Evolutionary conservation across 2,797 vertebrate genomes (phyloP).

Genomic region (Enteromius fasciolatus): DNA sequence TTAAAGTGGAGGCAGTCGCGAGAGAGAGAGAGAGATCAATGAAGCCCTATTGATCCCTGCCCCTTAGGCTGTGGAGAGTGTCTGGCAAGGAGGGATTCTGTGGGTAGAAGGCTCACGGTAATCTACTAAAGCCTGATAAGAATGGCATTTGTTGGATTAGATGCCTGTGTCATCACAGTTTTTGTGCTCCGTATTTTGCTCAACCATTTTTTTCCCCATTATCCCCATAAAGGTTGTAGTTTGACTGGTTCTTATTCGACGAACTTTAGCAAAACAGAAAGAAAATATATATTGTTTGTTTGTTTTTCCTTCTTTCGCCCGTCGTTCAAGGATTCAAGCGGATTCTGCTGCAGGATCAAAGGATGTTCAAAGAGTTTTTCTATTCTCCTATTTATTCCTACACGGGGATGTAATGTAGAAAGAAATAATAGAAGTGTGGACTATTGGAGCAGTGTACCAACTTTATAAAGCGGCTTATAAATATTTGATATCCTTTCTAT

Average conservation of each 20-base stretch:
- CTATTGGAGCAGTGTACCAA: background rate
- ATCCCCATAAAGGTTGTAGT: slow-evolving; percentile 35
- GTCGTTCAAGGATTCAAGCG: slow-evolving; percentile 31
- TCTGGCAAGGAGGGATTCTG: slow-evolving; percentile 80
- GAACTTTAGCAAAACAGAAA: slow-evolving; percentile 22
- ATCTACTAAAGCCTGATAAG: slow-evolving; percentile 85
- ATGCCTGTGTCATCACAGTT: slow-evolving; percentile 76
- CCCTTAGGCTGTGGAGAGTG: slow-evolving; percentile 76
- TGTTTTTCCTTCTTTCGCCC: slow-evolving; percentile 28
- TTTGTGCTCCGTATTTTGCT: slow-evolving; percentile 56
- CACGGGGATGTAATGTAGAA: slow-evolving; percentile 33
- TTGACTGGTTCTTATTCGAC: slow-evolving; percentile 27
- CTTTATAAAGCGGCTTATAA: background rate
- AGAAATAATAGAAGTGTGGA: background rate
- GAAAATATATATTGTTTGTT: slow-evolving; percentile 24
- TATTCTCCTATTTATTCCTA: slow-evolving; percentile 20
- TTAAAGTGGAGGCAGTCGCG: slow-evolving; percentile 79
- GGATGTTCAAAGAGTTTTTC: slow-evolving; percentile 41
- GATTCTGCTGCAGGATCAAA: slow-evolving; percentile 41
- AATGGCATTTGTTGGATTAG: slow-evolving; percentile 84
- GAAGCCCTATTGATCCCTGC: slow-evolving; percentile 79
- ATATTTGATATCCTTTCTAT: background rate
- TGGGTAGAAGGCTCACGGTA: slow-evolving; percentile 81
- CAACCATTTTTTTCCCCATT: slow-evolving; percentile 38
- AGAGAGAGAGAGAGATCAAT: slow-evolving; percentile 77